Percentiles rank a stretch among this genome's conserved stretches.
Evolutionary conservation across 2,797 vertebrate species (phyloP).

Genomic region (Etheostoma perlongum): DNA sequence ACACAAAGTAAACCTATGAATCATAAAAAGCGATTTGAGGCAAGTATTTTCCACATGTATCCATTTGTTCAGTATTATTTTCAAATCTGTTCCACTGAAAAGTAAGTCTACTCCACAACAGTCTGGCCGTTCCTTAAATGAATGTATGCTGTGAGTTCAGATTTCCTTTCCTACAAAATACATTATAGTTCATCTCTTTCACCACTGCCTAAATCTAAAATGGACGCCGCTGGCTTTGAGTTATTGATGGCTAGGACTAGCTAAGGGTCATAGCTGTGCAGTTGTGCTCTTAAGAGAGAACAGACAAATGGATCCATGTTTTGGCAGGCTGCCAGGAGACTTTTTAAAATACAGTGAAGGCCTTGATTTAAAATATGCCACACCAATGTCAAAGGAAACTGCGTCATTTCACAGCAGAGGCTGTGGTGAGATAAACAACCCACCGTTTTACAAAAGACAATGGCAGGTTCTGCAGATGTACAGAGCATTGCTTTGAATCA

Average conservation of each 20-base stretch:
- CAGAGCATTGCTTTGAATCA: slow-evolving; percentile 56
- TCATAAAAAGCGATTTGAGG: slow-evolving; percentile 17
- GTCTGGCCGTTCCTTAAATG: slow-evolving; percentile 1
- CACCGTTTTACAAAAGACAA: slow-evolving; percentile 61
- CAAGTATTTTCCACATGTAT: background rate
- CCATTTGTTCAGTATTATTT: slow-evolving; percentile 14
- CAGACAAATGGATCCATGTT: slow-evolving; percentile 69
- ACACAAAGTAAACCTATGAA: slow-evolving; percentile 24
- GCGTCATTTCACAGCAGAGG: slow-evolving; percentile 67
- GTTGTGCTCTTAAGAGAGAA: slow-evolving; percentile 66
- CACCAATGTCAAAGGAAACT: slow-evolving; percentile 69
- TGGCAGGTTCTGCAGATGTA: slow-evolving; percentile 58
- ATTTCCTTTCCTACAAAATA: slow-evolving; percentile 43
- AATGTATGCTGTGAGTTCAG: slow-evolving; percentile 13
- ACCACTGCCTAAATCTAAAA: slow-evolving; percentile 78
- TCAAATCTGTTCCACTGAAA: slow-evolving; percentile 8
- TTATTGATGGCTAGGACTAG: slow-evolving; percentile 71
- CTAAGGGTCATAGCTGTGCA: slow-evolving; percentile 80
- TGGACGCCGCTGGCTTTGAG: slow-evolving; percentile 82
- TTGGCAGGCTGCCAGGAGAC: slow-evolving; percentile 79
- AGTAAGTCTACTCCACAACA: slow-evolving; percentile 24
- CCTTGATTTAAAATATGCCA: slow-evolving; percentile 78
- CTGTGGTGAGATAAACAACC: slow-evolving; percentile 63
- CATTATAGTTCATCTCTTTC: slow-evolving; percentile 61
- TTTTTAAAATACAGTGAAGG: slow-evolving; percentile 78